A percentile compares a stretch with the other conserved stretches of the same genome.
Evolutionary conservation across 2,888 invertebrate species (phyloP).

Genomic region (Plemyria rubiginata): DNA sequence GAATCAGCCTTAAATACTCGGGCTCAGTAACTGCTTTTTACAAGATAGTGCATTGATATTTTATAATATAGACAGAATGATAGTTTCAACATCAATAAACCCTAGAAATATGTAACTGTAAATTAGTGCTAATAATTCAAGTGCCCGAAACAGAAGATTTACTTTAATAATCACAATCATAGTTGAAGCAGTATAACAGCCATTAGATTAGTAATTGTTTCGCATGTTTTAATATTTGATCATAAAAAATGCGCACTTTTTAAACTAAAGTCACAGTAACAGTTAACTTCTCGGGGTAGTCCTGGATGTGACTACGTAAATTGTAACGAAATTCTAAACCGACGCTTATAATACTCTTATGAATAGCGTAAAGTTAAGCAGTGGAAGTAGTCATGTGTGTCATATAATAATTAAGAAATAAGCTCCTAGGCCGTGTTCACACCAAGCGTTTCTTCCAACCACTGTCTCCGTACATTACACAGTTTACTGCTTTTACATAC

Average conservation of each 20-base stretch:
- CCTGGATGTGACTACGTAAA: not conserved
- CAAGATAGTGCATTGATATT: too few species aligned
- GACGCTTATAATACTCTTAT: constrained; percentile 18
- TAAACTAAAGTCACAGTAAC: too few species aligned
- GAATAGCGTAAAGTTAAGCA: constrained; percentile 6
- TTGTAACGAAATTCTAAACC: constrained; percentile 17
- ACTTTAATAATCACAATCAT: constrained; percentile 9
- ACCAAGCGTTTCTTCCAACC: too few species aligned
- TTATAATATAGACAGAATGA: not conserved
- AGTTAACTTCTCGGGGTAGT: not conserved
- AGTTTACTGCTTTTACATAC: too few species aligned
- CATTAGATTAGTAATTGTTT: constrained; percentile 2
- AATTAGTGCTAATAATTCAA: constrained; percentile 12
- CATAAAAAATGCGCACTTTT: not conserved
- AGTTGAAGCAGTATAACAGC: constrained; percentile 13
- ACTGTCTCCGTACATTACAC: too few species aligned
- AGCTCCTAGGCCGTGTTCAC: not conserved
- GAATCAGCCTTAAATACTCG: too few species aligned
- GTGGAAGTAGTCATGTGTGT: constrained; percentile 8
- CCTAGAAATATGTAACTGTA: constrained; percentile 2
- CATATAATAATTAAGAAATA: constrained; percentile 1
- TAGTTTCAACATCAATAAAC: constrained; percentile 1
- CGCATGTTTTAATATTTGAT: not conserved
- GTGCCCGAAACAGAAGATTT: constrained; percentile 22
- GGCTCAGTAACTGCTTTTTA: too few species aligned